phyloP scores from a whole-genome alignment of 2,113 vertebrate species.

The Penelope pileata region DNA sequence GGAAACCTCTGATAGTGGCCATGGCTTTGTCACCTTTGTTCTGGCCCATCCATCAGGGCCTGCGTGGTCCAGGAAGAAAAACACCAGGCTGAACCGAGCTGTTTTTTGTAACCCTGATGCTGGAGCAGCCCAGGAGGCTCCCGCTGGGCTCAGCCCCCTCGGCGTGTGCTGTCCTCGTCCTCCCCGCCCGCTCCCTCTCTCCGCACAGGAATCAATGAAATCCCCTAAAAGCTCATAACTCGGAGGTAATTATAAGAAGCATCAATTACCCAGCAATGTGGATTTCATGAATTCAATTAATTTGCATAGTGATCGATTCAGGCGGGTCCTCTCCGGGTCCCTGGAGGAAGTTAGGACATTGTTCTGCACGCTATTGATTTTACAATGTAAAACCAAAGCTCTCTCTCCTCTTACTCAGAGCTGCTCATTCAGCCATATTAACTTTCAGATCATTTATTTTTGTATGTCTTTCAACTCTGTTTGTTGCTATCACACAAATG shows the following conservation, averaged over 20 bases:
- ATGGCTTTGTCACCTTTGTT: not conserved
- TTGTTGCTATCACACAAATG: conserved; percentile 83
- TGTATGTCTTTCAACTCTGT: conserved; percentile 83
- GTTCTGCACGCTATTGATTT: conserved; percentile 78
- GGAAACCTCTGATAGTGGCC: not conserved
- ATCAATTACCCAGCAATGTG: conserved; percentile 78
- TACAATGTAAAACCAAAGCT: conserved; percentile 77
- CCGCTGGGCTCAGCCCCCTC: not conserved
- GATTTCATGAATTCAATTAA: conserved; percentile 80
- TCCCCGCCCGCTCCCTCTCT: not conserved
- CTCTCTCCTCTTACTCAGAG: conserved; percentile 72
- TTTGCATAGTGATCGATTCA: conserved; percentile 81
- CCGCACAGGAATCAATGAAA: conserved; percentile 70
- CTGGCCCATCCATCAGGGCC: not conserved
- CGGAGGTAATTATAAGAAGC: conserved; percentile 82
- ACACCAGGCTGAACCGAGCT: not conserved
- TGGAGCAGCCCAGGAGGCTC: not conserved
- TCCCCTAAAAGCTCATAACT: conserved; percentile 79
- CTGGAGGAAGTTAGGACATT: conserved; percentile 76
- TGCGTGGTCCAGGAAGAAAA: not conserved
- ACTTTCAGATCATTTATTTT: conserved; percentile 84
- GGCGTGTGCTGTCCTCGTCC: not conserved
- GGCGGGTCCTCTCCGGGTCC: conserved; percentile 68
- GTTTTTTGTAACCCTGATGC: too few relatives aligned
- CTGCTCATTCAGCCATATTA: conserved; percentile 83